phyloP scores from a whole-genome alignment of 2,888 invertebrate genomes.

The Rhagonycha fulva region DNA sequence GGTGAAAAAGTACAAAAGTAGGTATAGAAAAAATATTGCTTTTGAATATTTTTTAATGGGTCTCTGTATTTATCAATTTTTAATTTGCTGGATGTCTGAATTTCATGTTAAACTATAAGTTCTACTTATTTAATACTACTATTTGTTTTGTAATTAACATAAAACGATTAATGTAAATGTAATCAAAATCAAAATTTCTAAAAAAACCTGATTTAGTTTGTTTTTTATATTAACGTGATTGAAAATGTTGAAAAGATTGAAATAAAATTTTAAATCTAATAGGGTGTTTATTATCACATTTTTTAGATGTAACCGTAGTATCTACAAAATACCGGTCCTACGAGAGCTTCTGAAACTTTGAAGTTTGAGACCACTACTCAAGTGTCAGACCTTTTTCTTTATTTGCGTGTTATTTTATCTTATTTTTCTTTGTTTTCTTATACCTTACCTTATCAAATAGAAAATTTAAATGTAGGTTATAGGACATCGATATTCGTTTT shows the following conservation, averaged over 20 bases:
- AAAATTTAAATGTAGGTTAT: neutral
- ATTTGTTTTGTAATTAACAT: no score
- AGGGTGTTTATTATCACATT: neutral
- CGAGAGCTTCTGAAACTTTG: neutral
- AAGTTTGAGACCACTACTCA: constrained; percentile 3
- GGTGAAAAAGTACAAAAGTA: neutral
- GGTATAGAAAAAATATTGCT: neutral
- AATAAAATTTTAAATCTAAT: neutral
- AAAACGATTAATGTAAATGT: no score
- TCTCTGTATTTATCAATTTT: neutral
- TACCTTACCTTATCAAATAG: neutral
- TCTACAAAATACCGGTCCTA: neutral
- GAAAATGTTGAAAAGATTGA: neutral
- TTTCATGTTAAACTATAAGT: neutral
- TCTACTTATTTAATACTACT: no score
- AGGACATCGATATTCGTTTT: neutral
- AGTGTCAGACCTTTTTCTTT: neutral
- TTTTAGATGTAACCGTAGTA: neutral
- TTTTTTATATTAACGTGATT: neutral
- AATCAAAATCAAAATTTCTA: no score
- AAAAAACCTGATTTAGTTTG: no score
- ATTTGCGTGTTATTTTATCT: neutral
- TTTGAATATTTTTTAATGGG: neutral
- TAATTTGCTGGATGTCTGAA: neutral
- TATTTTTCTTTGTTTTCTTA: neutral